A percentile compares a stretch with the other conserved stretches of the same genome.
These are phyloP conservation scores for Doris montereyensis DNA, from an alignment of 2,888 invertebrate species.

Conservation along the genomic window DNA sequence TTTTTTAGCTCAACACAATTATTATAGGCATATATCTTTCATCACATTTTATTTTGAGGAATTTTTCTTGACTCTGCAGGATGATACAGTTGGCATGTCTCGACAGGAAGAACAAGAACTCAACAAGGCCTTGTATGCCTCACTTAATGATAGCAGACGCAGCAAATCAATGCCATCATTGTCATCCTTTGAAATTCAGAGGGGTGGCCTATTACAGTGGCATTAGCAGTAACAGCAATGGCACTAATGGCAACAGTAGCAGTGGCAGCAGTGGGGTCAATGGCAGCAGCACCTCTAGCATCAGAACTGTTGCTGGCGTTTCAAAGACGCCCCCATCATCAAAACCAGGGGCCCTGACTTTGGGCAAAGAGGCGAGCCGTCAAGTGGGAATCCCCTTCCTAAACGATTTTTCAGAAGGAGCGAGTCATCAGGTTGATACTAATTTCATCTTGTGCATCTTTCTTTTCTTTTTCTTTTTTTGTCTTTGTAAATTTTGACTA, in stretches of 20 bases:
- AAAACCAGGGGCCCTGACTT: no score
- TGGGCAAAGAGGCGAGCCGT: no score
- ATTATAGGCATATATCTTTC: no score
- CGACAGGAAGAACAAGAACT: slow-evolving; percentile 72
- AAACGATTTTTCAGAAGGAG: slow-evolving; percentile 1
- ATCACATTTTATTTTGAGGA: no score
- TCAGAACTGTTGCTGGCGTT: not conserved
- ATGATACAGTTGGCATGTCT: slow-evolving; percentile 68
- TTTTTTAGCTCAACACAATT: no score
- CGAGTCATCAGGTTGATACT: slow-evolving; percentile 37
- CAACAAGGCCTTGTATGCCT: slow-evolving; percentile 73
- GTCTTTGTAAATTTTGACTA: no score
- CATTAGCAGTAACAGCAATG: no score
- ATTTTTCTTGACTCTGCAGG: slow-evolving; percentile 47
- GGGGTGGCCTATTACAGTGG: no score
- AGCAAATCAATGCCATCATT: slow-evolving; percentile 16
- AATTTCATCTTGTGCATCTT: no score
- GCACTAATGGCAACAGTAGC: no score
- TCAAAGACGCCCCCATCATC: slow-evolving; percentile 7
- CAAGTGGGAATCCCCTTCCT: not conserved
- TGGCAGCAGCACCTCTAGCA: not conserved
- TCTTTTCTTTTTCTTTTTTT: no score
- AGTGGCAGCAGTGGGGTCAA: no score
- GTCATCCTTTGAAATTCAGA: not conserved
- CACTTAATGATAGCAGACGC: slow-evolving; percentile 65